phyloP scores from a whole-genome alignment of 2,113 vertebrate genomes.

The Notarius quadriscutis region DNA sequence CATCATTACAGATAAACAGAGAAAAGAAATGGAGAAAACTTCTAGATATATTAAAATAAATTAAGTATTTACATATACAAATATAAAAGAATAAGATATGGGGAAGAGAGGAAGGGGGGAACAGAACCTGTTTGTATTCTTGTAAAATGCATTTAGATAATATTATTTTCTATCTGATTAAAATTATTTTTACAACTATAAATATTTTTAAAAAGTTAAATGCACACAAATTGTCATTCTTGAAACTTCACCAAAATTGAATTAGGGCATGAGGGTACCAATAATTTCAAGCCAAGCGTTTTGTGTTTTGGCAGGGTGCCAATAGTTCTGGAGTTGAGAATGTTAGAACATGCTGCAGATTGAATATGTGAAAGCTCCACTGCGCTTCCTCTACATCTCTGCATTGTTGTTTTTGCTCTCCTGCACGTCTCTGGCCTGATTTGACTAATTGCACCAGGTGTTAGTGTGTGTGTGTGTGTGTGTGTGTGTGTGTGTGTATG shows the following conservation, averaged over 20 bases:
- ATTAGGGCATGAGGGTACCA: not conserved
- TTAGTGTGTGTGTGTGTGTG: constrained; percentile 45
- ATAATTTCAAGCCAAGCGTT: not conserved
- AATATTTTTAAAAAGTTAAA: not conserved
- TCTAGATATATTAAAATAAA: no score
- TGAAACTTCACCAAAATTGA: not conserved
- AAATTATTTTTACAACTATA: not conserved
- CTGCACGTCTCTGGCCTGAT: constrained; percentile 39
- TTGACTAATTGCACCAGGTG: constrained; percentile 54
- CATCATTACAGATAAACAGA: no score
- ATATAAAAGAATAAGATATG: no score
- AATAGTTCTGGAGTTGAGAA: not conserved
- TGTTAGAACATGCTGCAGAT: not conserved
- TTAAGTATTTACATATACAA: no score
- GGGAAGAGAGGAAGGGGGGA: no score
- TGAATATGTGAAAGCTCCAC: not conserved
- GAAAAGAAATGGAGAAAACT: no score
- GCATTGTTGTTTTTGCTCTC: constrained; percentile 42
- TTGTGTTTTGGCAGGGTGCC: not conserved
- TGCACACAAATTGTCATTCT: not conserved
- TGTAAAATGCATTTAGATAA: not conserved
- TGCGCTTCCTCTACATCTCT: not conserved
- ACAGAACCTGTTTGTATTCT: no score
- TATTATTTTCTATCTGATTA: not conserved
- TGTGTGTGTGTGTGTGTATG: constrained; percentile 39